Evolutionary conservation across 2,888 invertebrate species (phyloP).

Genomic region (Sisyra nigra): DNA sequence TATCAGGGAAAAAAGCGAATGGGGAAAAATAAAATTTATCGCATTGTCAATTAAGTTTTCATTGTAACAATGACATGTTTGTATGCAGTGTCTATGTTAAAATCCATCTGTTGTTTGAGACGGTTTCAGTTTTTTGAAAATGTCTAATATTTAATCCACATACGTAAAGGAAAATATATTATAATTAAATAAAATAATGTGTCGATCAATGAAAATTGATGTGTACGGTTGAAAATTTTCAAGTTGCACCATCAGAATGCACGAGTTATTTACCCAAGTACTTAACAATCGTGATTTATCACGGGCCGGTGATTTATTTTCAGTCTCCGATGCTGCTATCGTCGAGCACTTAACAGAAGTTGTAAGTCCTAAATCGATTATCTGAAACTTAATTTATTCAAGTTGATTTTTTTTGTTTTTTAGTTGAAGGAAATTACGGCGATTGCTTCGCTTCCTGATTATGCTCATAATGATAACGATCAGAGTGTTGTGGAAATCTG

Average conservation of each 20-base stretch:
- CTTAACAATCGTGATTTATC: conserved; percentile 80
- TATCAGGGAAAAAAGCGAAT: too few species aligned
- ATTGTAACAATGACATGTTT: not conserved
- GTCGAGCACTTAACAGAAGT: conserved; percentile 73
- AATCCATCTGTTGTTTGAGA: not conserved
- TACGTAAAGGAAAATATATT: not conserved
- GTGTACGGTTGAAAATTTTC: too few species aligned
- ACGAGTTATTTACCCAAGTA: conserved; percentile 81
- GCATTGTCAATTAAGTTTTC: not conserved
- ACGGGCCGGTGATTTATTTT: conserved; percentile 80
- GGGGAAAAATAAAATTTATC: not conserved
- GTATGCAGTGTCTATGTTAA: not conserved
- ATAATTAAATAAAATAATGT: not conserved
- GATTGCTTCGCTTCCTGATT: conserved; percentile 70
- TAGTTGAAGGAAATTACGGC: conserved; percentile 59
- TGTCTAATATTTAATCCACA: not conserved
- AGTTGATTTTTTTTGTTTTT: conserved; percentile 12
- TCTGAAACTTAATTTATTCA: not conserved
- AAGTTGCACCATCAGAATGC: conserved; percentile 41
- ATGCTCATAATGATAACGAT: conserved; percentile 74
- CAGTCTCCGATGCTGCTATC: conserved; percentile 72
- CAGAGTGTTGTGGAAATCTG: conserved; percentile 93
- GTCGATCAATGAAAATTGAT: conserved; percentile 1
- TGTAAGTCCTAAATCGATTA: conserved; percentile 33
- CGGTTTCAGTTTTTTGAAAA: not conserved